Base-by-base conservation (phyloP, 2,113 vertebrate species). In the Axis porcinus region DNA sequence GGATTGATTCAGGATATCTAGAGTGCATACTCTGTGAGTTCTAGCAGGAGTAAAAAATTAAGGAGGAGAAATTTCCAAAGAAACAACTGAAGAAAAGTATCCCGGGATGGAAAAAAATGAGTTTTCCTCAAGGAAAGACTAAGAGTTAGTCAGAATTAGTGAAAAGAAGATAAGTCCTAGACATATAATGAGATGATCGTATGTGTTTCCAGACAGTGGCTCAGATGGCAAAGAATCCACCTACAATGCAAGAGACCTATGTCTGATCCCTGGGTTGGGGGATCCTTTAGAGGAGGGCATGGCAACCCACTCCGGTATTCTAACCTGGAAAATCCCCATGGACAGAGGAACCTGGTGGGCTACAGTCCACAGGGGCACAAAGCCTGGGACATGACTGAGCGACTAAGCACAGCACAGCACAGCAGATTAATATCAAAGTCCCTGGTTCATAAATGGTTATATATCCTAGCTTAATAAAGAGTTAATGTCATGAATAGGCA, bases 71-170 rank as follows among this genome's bases (percentile, higher is more conserved):
- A 70, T 79, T 91, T 93, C 83, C 60, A 94, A 87, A 88, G 52
- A 95, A 96, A 79, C 5, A 96, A 40, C n/a, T 89, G 55, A 85
- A 88, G 64, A 57, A 81, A 94, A 94, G 9, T 92, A 52, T 4
- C 11, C 21, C 62, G 5, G 54, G 52, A 33, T 67, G 28, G 23
- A 92, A 50, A 94, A 93, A 94, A 91, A 58, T 54, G 47, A 78
- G 1, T 67, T 78, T 96, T 91, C 33, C 17, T 62, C 4, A 54
- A 87, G 27, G 30, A 70, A 10, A 93, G 14, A 67, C 4, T 54
- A n/a, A 90, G 14, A 84, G 7, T 10, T 19, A 67, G 11, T 83
- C 30, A 93, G 27, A n/a, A 70, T 86, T 74, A 82, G 60, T 52
- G 21, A 40, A 82, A 83, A 91, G 21, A 91, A 67, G 28, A 76